Conservation (phyloP, 2,797 vertebrate species). For the Xiphophorus birchmanni region DNA sequence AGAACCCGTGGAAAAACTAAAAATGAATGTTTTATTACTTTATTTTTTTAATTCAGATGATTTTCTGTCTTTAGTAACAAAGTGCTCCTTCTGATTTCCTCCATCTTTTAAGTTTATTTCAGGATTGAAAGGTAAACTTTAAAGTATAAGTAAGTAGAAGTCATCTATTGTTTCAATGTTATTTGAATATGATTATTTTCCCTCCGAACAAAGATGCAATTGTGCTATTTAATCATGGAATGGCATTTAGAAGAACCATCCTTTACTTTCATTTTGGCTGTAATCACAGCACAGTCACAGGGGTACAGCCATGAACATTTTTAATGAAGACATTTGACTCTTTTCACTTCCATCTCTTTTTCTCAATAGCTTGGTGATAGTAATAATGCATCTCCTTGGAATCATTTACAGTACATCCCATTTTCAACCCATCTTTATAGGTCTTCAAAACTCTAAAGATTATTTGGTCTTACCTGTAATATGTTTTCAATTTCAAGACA, state of each 20-base stretch:
- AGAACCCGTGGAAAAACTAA: background rate
- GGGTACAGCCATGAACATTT: slow-evolving; percentile 34
- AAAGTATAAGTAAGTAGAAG: background rate
- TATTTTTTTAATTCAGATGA: background rate
- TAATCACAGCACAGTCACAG: slow-evolving; percentile 43
- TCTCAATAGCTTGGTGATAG: background rate
- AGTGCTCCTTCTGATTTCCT: background rate
- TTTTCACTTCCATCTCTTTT: slow-evolving; percentile 16
- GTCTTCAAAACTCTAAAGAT: background rate
- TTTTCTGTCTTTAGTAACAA: background rate
- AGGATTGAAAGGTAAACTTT: background rate
- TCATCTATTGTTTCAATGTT: slow-evolving; percentile 1
- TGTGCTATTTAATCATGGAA: slow-evolving; percentile 39
- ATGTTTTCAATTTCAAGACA: slow-evolving; percentile 10
- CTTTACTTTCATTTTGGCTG: slow-evolving; percentile 32
- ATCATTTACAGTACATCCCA: background rate
- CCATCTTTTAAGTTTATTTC: background rate
- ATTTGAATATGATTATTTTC: slow-evolving; percentile 53
- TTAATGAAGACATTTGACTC: slow-evolving; percentile 32
- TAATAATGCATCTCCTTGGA: slow-evolving; percentile 2
- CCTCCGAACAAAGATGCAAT: slow-evolving; percentile 32
- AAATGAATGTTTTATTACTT: background rate
- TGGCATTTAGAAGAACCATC: slow-evolving; percentile 36
- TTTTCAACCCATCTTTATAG: background rate
- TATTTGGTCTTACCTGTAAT: background rate